phyloP scores from a whole-genome alignment of 2,113 vertebrate species.

The Cynopterus brachyotis region DNA sequence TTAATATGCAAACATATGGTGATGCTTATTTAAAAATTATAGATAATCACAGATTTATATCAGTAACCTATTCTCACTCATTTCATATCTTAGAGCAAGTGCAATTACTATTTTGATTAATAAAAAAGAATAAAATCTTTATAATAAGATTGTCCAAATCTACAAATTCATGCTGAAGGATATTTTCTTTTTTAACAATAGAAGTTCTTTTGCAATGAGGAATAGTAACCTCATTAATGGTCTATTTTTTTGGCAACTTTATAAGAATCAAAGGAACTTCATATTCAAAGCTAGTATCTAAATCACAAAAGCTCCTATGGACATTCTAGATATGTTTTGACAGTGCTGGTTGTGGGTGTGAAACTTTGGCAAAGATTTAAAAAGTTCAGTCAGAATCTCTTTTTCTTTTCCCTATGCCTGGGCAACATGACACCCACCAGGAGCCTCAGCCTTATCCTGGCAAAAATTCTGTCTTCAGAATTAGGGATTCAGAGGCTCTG shows the following conservation, averaged over 20 bases:
- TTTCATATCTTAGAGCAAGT: neutral
- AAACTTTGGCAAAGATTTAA: neutral
- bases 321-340: neutral
- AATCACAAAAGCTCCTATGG: neutral
- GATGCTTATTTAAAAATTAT: slow-evolving; percentile 41
- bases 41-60: neutral
- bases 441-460: neutral
- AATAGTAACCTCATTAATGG: neutral
- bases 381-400: neutral
- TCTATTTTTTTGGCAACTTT: neutral
- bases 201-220: neutral
- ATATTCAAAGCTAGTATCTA: neutral
- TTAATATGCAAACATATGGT: slow-evolving; percentile 13
- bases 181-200: neutral
- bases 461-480: neutral
- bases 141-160: neutral
- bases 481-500: neutral
- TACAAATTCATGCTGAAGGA: neutral
- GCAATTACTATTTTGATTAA: slow-evolving; percentile 12
- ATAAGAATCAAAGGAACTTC: neutral
- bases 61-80: neutral
- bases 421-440: neutral
- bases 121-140: neutral
- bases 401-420: neutral
- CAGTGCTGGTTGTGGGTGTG: neutral